These are phyloP conservation scores for Drosophila glabriapex DNA, from an alignment of 2,888 invertebrate genomes.

Conservation along the genomic window DNA sequence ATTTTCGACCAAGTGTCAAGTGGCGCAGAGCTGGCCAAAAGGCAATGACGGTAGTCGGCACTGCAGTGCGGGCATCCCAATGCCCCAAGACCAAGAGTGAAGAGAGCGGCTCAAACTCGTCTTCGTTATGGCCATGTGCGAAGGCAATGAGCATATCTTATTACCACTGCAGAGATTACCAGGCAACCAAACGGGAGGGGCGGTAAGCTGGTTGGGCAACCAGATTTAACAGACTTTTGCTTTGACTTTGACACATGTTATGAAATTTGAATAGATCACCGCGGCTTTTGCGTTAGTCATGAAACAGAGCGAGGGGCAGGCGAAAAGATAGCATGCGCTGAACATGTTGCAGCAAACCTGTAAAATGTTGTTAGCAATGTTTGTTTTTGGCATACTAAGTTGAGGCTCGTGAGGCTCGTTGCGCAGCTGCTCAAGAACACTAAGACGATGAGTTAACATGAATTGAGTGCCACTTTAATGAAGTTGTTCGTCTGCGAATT, in stretches of 20 bases:
- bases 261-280: conserved; percentile 78
- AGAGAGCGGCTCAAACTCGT: conserved; percentile 39
- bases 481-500: conserved; percentile 52
- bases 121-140: conserved; percentile 57
- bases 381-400: conserved; percentile 41
- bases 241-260: conserved; percentile 78
- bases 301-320: background rate
- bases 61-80: conserved; percentile 67
- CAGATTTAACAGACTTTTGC: conserved; percentile 67
- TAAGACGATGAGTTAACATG: conserved; percentile 64
- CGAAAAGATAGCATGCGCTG: conserved; percentile 3
- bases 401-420: conserved; percentile 40
- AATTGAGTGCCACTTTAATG: conserved; percentile 60
- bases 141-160: conserved; percentile 72
- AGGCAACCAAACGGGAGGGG: conserved; percentile 7
- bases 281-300: conserved; percentile 33
- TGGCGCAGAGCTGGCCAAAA: conserved; percentile 26
- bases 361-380: conserved; percentile 53
- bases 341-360: conserved; percentile 63
- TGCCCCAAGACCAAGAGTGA: conserved; percentile 25
- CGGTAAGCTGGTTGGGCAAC: conserved; percentile 15
- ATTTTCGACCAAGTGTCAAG: conserved; percentile 42
- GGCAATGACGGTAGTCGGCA: conserved; percentile 32
- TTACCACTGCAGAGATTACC: conserved; percentile 72
- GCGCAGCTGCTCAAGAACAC: conserved; percentile 47